Evolutionary conservation across 2,113 vertebrate species (phyloP), one percentile per base, ranked within the genome.

Genomic region (Pycnonotus jocosus): DNA sequence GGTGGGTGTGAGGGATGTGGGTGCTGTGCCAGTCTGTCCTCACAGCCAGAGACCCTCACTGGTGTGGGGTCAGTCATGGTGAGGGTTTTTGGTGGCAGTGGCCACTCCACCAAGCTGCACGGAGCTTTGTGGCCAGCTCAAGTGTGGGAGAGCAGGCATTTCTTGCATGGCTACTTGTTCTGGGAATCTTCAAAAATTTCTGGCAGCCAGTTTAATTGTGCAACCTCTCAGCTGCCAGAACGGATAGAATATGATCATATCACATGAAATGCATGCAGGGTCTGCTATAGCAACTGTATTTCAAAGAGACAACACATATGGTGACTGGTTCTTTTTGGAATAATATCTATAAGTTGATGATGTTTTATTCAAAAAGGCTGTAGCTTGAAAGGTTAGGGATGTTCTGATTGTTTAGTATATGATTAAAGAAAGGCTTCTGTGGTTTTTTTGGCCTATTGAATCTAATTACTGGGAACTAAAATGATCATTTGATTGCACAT

Each of bases 401-500:
- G 96, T 96, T 95, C 96, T 95, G 95, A 95, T 95, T 97, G 96
- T 97, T 97, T 96, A 93, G 95, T 81, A 77, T 96, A 84, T 91
- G 92, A 96, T 96, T 95, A 95, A 97, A 96, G 92, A 96, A 94
- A 96, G 73, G 80, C 95, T 96, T 86, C 96, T 84, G 92, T 92
- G 88, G 0, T 16, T 95, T 94, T 96, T 96, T 96, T 93, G 88
- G 90, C 94, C 94, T 97, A 88, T 96, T 96, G 95, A 96, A 86
- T 96, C 95, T 95, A 97, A 97, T 96, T 97, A 94, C 96, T 96
- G 77, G 93, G 93, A 96, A 95, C 94, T 92, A 86, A 96, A 97
- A 96, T 97, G 96, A 97, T 96, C 96, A 91, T 97, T 96, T 97
- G 96, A 97, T 96, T 97, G 95, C 96, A 96, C 96, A 96, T 96